Conservation (phyloP, 2,113 vertebrate species). For the Drymodes brunneopygia region DNA sequence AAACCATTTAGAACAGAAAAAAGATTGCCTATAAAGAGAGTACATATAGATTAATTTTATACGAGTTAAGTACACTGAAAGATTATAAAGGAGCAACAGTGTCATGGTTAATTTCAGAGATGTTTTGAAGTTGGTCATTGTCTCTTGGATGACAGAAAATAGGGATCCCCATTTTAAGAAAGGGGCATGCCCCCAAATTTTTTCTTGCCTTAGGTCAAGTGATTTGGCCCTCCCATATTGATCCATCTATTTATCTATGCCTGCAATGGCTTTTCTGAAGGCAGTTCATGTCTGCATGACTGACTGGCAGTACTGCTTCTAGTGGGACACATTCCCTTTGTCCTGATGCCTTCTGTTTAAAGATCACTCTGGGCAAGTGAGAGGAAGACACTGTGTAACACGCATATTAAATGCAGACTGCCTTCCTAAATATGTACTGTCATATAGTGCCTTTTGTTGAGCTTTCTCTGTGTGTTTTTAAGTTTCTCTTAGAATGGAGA, state of each 20-base stretch:
- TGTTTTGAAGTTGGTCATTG: constrained; percentile 15
- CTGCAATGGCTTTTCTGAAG: constrained; percentile 52
- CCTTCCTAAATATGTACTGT: background rate
- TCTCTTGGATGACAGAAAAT: constrained; percentile 9
- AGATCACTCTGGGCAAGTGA: background rate
- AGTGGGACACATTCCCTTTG: constrained; percentile 13
- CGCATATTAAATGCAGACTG: constrained; percentile 3
- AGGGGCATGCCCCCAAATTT: constrained; percentile 32
- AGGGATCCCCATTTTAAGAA: constrained; percentile 5
- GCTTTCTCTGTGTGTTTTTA: background rate
- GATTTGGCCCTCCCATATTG: constrained; percentile 60
- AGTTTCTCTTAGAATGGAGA: background rate
- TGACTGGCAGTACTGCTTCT: constrained; percentile 38
- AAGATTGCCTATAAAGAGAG: background rate
- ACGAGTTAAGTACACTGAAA: background rate
- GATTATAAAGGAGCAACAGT: background rate
- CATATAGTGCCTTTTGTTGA: background rate
- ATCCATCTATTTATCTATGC: constrained; percentile 53
- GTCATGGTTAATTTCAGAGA: constrained; percentile 34
- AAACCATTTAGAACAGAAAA: background rate
- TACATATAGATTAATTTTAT: background rate
- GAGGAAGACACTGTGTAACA: constrained; percentile 3
- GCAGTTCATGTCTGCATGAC: constrained; percentile 53
- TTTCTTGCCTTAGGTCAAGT: constrained; percentile 56
- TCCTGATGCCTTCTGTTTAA: constrained; percentile 13